Percentiles rank a stretch among this genome's conserved stretches.
phyloP scores from a whole-genome alignment of 92 coral and sea anemone genomes.

The Palythoa grandiflora region DNA sequence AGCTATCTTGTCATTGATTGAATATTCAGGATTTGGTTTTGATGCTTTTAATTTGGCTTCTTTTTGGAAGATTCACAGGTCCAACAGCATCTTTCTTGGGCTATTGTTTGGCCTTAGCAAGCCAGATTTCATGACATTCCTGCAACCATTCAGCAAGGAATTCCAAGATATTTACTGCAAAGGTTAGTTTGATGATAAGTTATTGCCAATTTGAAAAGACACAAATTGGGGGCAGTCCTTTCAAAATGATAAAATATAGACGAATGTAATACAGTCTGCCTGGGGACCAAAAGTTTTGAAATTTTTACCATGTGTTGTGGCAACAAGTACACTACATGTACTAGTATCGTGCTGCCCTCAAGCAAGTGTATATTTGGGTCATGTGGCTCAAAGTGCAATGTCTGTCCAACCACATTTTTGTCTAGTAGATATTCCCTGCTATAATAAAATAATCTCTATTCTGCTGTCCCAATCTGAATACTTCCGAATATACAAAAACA shows the following conservation, averaged over 20 bases:
- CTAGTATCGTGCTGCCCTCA: no score
- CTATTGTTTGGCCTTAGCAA: constrained; percentile 59
- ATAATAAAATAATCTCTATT: no score
- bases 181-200: constrained; percentile 34
- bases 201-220: not conserved
- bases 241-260: not conserved
- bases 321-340: no score
- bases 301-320: no score
- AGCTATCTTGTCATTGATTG: not conserved
- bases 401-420: no score
- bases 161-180: constrained; percentile 56
- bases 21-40: not conserved
- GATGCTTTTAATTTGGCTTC: not conserved
- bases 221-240: not conserved
- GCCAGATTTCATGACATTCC: constrained; percentile 63
- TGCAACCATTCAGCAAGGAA: constrained; percentile 58
- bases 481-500: no score
- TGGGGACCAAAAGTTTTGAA: no score
- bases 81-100: constrained; percentile 60
- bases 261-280: no score
- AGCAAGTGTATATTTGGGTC: no score
- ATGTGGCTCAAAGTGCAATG: no score
- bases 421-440: no score
- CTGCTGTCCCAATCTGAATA: no score
- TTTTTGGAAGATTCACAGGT: constrained; percentile 43